Percentiles rank a stretch among this genome's conserved stretches.
phyloP scores from a whole-genome alignment of 2,113 vertebrate species.

The Capreolus pygargus region DNA sequence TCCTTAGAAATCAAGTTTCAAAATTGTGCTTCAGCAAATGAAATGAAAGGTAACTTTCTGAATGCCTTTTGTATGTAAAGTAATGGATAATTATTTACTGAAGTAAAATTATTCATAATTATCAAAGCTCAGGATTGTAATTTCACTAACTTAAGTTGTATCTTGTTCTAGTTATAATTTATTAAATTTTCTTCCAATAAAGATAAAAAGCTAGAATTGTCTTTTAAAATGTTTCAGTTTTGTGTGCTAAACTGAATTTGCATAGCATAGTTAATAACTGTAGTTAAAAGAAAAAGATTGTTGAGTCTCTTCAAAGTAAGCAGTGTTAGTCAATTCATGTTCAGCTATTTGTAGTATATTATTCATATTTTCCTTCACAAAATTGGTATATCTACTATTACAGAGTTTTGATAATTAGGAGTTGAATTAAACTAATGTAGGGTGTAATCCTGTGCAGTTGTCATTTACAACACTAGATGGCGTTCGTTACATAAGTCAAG shows the following conservation, averaged over 20 bases:
- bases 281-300: neutral
- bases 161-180: neutral
- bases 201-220: neutral
- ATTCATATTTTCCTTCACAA: neutral
- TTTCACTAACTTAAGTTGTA: neutral
- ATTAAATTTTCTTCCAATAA: neutral
- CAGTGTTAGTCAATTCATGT: neutral
- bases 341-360: neutral
- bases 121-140: neutral
- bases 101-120: neutral
- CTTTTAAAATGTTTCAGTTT: neutral
- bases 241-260: neutral
- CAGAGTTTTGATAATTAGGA: neutral
- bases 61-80: neutral
- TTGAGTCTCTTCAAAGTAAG: neutral
- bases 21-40: slow-evolving; percentile 65
- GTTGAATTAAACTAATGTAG: neutral
- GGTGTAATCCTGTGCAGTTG: slow-evolving; percentile 17
- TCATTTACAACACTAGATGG: slow-evolving; percentile 64
- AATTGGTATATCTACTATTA: neutral
- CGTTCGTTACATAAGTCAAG: slow-evolving; percentile 10
- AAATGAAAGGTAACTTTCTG: slow-evolving; percentile 79
- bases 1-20: slow-evolving; percentile 86
- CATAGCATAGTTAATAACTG: neutral
- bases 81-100: neutral